A percentile compares a stretch with the other conserved stretches of the same genome.
Evolutionary conservation across 2,113 vertebrate genomes (phyloP).

Genomic region (Phaethornis superciliosus): DNA sequence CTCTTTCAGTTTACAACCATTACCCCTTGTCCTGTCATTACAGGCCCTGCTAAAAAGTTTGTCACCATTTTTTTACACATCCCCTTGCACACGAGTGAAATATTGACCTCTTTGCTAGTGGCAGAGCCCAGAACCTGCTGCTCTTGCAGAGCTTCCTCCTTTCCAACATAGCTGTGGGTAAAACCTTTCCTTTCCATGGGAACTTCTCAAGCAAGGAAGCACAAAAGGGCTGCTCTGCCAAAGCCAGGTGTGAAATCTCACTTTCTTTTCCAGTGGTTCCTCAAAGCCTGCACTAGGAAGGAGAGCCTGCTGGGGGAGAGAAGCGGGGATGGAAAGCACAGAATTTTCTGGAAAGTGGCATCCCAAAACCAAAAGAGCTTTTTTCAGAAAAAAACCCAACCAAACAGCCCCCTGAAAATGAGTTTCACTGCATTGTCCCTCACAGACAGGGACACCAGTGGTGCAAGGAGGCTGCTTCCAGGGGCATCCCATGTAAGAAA

Average conservation of each 20-base stretch:
- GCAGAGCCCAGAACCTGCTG: neutral
- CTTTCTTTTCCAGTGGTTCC: neutral
- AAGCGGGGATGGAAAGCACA: neutral
- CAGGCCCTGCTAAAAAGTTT: too few species aligned
- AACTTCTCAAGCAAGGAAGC: neutral
- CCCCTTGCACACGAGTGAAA: neutral
- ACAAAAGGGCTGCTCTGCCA: neutral
- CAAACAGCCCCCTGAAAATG: neutral
- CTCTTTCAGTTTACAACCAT: too few species aligned
- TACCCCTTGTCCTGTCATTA: too few species aligned
- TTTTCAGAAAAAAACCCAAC: neutral
- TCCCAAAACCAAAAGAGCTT: accelerated
- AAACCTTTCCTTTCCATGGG: neutral
- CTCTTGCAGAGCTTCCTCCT: neutral
- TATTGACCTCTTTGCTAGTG: accelerated
- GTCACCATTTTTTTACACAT: too few species aligned
- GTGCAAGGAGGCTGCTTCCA: neutral
- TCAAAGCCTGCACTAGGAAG: neutral
- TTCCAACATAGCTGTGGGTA: neutral
- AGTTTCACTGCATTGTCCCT: neutral
- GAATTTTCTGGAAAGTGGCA: neutral
- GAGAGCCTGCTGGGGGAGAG: neutral
- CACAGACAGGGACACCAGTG: too few species aligned
- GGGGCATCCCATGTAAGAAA: too few species aligned
- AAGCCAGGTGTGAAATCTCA: neutral